Evolutionary conservation across 1,140 invertebrate species (phyloP), one percentile per base, ranked within the genome.

Genomic region (Drosophila malerkotliana): DNA sequence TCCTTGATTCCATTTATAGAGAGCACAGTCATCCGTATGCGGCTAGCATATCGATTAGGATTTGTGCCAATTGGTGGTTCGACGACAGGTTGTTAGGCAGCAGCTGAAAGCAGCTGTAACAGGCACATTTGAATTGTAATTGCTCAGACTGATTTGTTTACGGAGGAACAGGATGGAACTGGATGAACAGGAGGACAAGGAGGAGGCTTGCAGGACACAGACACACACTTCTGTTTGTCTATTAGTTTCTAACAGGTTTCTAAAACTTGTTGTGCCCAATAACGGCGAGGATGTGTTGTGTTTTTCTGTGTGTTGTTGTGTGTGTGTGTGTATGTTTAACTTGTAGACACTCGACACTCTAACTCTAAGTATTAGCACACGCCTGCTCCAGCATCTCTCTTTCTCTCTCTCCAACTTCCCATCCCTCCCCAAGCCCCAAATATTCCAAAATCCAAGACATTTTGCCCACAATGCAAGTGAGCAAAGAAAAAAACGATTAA

Each of bases 141-240:
- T 88, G 76, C 79, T 87, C 79, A 88, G 83, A 88, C 83, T 87
- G 83, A 88, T 87, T 87, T 88, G 78, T 69, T 72, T 53, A 67
- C 8, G 30, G 47, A 52, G 32, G 51, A 56, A 67, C 26, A 52
- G 32, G n/a, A 32, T 0, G 44, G 44, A 32, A 6, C 26, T 21
- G 28, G 18, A 39, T 21, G 6, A 34, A 56, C 10, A 21, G 30
- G 32, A 53, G 41, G 9, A 34, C 51, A 47, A 39, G 47, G 8
- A 60, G 10, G 41, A 51, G 51, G 64, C 45, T 28, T 41, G 54
- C 44, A 28, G 39, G 21, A 48, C 14, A 34, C 34, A 71, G 10
- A 58, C 37, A 21, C 21, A 56, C 24, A 47, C 26, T 15, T 15
- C 52, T 15, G 47, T 18, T 12, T 37, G 34, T 37, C 3, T 37